Conservation (phyloP, 2,888 invertebrate genomes). For the Sericinus montela region DNA sequence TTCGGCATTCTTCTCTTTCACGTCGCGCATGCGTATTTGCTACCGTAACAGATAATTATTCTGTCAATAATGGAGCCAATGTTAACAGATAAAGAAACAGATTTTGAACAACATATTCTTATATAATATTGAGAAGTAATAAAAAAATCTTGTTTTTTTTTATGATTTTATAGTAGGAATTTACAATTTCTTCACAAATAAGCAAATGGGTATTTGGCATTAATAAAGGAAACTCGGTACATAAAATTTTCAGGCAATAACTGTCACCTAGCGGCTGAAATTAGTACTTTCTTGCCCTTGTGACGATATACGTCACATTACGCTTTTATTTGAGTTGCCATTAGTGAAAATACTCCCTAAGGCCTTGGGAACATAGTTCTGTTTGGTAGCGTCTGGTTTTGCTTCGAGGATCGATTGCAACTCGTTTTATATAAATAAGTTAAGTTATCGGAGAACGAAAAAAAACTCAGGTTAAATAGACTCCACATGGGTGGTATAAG, state of each 20-base stretch:
- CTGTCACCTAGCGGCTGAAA: conserved; percentile 74
- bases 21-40: conserved; percentile 39
- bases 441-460: no score
- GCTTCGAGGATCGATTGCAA: no score
- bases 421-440: no score
- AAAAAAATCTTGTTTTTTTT: no score
- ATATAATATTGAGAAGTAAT: no score
- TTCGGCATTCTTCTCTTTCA: conserved; percentile 43
- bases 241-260: conserved; percentile 30
- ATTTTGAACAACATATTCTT: background rate
- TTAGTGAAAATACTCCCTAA: background rate
- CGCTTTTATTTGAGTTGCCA: conserved; percentile 46
- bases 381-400: no score
- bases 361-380: no score
- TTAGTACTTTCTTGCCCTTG: conserved; percentile 68
- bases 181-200: background rate
- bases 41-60: conserved; percentile 47
- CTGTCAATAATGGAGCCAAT: conserved; percentile 29
- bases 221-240: background rate
- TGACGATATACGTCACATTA: conserved; percentile 67
- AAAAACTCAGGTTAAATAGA: no score
- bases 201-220: no score
- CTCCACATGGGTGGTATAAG: no score
- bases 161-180: background rate
- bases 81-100: background rate